phyloP scores from a whole-genome alignment of 2,888 invertebrate species.

The Lasioglossum vierecki region DNA sequence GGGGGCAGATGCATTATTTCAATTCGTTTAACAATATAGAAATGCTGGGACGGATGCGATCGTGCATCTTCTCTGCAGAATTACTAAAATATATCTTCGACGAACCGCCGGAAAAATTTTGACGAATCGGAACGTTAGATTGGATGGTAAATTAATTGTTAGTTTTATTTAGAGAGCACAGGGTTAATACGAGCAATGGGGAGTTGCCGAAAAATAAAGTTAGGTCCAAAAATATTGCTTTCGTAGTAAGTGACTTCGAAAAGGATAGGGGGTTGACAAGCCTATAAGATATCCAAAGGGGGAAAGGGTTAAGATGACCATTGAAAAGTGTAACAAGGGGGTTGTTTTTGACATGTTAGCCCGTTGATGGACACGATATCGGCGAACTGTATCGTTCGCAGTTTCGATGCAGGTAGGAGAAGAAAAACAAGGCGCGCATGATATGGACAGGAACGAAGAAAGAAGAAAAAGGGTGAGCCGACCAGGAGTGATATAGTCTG shows the following conservation, averaged over 20 bases:
- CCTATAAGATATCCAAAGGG: neutral
- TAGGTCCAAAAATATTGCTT: neutral
- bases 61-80: neutral
- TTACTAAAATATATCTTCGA: neutral
- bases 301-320: neutral
- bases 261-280: no score
- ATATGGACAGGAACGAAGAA: slow-evolving; percentile 23
- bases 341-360: neutral
- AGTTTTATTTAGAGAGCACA: neutral
- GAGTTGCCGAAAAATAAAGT: neutral
- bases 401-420: slow-evolving; percentile 13
- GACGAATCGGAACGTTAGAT: neutral
- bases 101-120: neutral
- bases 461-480: slow-evolving; percentile 23
- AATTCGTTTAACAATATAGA: slow-evolving; percentile 6
- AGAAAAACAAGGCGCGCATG: slow-evolving; percentile 33
- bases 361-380: neutral
- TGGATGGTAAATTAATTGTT: neutral
- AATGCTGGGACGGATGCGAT: neutral
- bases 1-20: neutral
- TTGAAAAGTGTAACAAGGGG: neutral
- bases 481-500: neutral
- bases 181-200: neutral
- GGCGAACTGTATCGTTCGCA: neutral
- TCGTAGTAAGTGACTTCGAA: neutral